A percentile compares a stretch with the other conserved stretches of the same genome.
phyloP scores from a whole-genome alignment of 23 tunicate genomes.

The Trididemnum clinides region DNA sequence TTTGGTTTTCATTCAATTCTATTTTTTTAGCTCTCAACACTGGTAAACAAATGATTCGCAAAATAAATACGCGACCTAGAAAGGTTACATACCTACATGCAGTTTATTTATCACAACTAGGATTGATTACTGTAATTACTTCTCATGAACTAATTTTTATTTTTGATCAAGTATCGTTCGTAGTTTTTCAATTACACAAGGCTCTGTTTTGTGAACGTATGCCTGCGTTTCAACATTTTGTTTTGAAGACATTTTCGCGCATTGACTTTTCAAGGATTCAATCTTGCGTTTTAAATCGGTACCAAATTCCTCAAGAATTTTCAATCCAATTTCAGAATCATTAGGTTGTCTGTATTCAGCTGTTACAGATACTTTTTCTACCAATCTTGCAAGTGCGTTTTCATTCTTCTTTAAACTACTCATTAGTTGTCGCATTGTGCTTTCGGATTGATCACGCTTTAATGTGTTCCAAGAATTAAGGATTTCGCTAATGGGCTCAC shows the following conservation, averaged over 20 bases:
- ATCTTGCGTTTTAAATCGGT: neutral
- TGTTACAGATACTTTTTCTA: neutral
- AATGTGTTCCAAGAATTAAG: conserved; percentile 48
- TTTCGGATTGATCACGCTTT: conserved; percentile 50
- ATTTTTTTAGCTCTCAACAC: too few relatives aligned
- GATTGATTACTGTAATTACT: too few relatives aligned
- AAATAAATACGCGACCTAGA: too few relatives aligned
- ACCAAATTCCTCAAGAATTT: conserved; percentile 6
- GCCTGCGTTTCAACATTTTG: neutral
- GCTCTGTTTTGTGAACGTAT: neutral
- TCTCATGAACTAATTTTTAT: too few relatives aligned
- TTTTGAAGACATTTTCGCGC: neutral
- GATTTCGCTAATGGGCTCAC: conserved; percentile 47
- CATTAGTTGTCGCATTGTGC: conserved; percentile 31
- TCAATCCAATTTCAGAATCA: neutral
- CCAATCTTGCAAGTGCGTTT: neutral
- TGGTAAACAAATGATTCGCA: too few relatives aligned
- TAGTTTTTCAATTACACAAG: neutral
- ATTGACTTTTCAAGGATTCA: conserved; percentile 4
- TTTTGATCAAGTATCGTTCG: too few relatives aligned
- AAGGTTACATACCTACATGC: too few relatives aligned
- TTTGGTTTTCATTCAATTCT: too few relatives aligned
- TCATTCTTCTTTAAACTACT: conserved; percentile 36
- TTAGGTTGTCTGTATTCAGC: too few relatives aligned
- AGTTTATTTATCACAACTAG: too few relatives aligned